phyloP scores from a whole-genome alignment of 2,888 invertebrate genomes.

The Oasisia sp. region DNA sequence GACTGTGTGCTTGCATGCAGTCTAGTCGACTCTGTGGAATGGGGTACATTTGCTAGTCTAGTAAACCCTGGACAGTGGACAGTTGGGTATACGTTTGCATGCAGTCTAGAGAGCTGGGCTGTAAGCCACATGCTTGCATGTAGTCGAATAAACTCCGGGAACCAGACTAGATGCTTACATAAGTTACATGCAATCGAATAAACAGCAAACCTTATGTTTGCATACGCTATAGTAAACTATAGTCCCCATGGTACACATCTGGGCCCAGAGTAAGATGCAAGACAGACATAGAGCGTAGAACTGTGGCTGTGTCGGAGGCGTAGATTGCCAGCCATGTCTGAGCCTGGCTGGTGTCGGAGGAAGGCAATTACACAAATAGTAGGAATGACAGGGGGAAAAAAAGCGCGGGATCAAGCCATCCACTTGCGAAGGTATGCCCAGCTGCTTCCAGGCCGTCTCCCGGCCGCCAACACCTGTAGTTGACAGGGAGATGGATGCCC shows the following conservation, averaged over 20 bases:
- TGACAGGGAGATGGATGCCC: neutral
- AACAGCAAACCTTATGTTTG: neutral
- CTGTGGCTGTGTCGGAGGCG: neutral
- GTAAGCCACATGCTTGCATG: too few relatives aligned
- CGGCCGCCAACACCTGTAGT: neutral
- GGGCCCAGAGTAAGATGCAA: neutral
- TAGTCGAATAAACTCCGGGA: too few relatives aligned
- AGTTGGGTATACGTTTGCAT: too few relatives aligned
- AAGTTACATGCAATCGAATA: too few relatives aligned
- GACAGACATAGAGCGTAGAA: neutral
- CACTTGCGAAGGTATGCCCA: neutral
- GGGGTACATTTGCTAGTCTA: too few relatives aligned
- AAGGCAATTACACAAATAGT: constrained; percentile 17
- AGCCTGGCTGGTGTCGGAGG: neutral
- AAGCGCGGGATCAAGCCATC: neutral
- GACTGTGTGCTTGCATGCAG: too few relatives aligned
- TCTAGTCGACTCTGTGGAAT: too few relatives aligned
- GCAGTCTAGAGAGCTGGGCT: too few relatives aligned
- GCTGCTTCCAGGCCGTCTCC: neutral
- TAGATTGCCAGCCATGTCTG: too few relatives aligned
- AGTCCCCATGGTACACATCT: neutral
- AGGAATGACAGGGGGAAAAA: constrained; percentile 4
- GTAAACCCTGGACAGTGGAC: too few relatives aligned
- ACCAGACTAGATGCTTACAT: too few relatives aligned
- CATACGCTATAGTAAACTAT: neutral